A percentile compares a stretch with the other conserved stretches of the same genome.
phyloP scores from a whole-genome alignment of 2,797 vertebrate species.

The Darevskia mixta region DNA sequence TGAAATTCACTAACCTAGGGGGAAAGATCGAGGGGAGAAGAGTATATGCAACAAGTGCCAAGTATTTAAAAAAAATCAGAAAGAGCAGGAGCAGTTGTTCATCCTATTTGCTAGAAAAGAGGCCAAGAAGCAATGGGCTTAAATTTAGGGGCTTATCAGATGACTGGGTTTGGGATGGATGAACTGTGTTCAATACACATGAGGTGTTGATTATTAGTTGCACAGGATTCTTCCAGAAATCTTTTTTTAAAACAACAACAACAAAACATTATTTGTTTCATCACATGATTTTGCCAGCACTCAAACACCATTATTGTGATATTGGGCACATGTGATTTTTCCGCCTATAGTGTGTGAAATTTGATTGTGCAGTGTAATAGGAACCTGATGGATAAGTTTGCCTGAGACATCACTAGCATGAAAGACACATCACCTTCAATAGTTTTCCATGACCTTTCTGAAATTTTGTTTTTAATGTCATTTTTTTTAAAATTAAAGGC shows the following conservation, averaged over 20 bases:
- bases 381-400: background rate
- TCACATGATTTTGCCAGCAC: background rate
- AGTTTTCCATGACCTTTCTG: background rate
- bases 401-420: background rate
- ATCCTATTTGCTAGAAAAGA: background rate
- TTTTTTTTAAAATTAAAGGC: constrained; percentile 1
- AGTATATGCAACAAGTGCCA: background rate
- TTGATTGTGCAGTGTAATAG: background rate
- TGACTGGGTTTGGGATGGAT: background rate
- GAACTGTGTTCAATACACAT: background rate
- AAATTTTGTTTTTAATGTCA: background rate
- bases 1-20: background rate
- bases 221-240: background rate
- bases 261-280: background rate
- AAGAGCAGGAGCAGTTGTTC: background rate
- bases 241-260: background rate
- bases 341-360: background rate
- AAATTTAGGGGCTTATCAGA: background rate
- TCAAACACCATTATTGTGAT: background rate
- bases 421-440: background rate
- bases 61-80: background rate
- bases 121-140: background rate
- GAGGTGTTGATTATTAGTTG: background rate
- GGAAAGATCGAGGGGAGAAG: background rate
- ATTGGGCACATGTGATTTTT: background rate